phyloP scores from a whole-genome alignment of 2,888 invertebrate species.

The Ormia ochracea region DNA sequence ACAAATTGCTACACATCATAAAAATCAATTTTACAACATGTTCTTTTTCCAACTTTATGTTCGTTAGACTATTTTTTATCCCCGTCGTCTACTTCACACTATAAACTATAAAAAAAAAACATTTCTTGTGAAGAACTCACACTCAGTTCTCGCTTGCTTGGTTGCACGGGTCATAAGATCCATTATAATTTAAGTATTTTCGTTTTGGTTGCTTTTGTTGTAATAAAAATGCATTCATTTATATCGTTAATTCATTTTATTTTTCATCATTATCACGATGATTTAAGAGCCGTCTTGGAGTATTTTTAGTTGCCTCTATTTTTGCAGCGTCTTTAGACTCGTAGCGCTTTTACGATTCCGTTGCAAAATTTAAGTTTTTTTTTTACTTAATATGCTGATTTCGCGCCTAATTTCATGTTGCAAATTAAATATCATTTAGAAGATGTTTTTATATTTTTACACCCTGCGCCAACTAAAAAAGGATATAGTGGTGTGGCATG shows the following conservation, averaged over 20 bases:
- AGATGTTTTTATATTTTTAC: constrained; percentile 8
- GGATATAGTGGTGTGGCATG: too few relatives aligned
- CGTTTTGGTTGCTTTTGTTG: background rate
- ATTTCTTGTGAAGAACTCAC: constrained; percentile 34
- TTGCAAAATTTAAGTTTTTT: constrained; percentile 28
- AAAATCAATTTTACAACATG: constrained; percentile 66
- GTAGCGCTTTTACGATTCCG: constrained; percentile 43
- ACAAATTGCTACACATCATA: constrained; percentile 77
- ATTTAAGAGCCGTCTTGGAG: constrained; percentile 66
- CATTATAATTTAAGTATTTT: constrained; percentile 26
- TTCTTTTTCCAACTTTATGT: constrained; percentile 43
- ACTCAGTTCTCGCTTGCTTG: constrained; percentile 44
- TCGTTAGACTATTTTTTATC: background rate
- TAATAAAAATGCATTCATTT: constrained; percentile 49
- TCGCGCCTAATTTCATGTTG: constrained; percentile 56
- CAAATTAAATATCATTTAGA: constrained; percentile 44
- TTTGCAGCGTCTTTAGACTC: background rate
- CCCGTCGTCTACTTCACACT: background rate
- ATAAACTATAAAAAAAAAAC: constrained; percentile 15
- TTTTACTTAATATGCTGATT: constrained; percentile 55
- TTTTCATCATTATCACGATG: constrained; percentile 68
- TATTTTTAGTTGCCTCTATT: constrained; percentile 18
- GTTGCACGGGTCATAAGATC: constrained; percentile 55
- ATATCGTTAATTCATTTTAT: constrained; percentile 41
- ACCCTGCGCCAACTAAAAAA: background rate